Evolutionary conservation across 2,888 invertebrate genomes (phyloP).

Genomic region (Lasius platythorax): DNA sequence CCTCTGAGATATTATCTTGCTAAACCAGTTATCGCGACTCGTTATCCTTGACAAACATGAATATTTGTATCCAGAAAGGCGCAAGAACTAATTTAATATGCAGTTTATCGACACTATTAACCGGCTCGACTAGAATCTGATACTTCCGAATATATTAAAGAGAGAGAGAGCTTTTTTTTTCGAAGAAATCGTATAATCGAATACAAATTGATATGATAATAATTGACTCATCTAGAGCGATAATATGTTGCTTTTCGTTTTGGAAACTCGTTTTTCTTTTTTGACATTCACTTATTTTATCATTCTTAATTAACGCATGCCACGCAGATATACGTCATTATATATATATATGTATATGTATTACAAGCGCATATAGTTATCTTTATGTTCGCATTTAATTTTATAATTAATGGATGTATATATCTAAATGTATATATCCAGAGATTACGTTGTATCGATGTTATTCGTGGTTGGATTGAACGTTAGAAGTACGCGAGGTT

Average conservation of each 20-base stretch:
- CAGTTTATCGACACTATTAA: slow-evolving; percentile 7
- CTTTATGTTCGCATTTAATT: background rate
- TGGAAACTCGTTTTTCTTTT: background rate
- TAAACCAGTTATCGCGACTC: slow-evolving; percentile 47
- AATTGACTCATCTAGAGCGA: slow-evolving; percentile 22
- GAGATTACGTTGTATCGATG: slow-evolving; percentile 17
- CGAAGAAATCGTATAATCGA: background rate
- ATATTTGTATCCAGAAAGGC: slow-evolving; percentile 38
- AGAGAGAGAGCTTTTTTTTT: slow-evolving; percentile 17
- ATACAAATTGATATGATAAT: background rate
- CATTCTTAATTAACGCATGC: background rate
- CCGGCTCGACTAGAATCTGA: slow-evolving; percentile 40
- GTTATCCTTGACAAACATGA: slow-evolving; percentile 52
- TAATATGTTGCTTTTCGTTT: background rate
- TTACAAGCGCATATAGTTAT: background rate
- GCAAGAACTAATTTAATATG: slow-evolving; percentile 38
- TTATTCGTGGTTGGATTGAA: slow-evolving; percentile 41
- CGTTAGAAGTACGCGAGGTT: slow-evolving; percentile 39
- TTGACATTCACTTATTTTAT: background rate
- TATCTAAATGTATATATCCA: background rate
- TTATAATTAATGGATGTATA: slow-evolving; percentile 4
- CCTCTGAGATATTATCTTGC: slow-evolving; percentile 39
- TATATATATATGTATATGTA: background rate
- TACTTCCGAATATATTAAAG: slow-evolving; percentile 15
- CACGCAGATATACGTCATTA: background rate